Conservation (phyloP, 30 jellyfish, hydroid and myxozoan species). For the Catostylus mosaicus region DNA sequence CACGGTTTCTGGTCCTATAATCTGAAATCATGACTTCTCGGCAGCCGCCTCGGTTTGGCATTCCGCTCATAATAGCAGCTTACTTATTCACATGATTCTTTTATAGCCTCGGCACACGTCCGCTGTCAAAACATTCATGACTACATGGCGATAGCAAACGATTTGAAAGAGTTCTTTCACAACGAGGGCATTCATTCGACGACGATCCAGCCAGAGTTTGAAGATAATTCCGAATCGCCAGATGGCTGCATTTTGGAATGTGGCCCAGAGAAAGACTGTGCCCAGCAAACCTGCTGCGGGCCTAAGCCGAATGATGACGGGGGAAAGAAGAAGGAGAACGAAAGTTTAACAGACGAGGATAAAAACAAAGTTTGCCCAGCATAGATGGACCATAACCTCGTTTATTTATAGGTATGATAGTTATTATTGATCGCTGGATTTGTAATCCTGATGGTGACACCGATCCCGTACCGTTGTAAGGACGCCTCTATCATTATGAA, state of each 20-base stretch:
- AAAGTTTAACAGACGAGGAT: background rate
- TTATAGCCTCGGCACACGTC: slow-evolving; percentile 94
- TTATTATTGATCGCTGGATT: too few species aligned
- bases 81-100: background rate
- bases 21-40: too few species aligned
- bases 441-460: too few species aligned
- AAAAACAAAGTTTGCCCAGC: background rate
- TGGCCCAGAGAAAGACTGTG: slow-evolving; percentile 80
- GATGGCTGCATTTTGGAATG: slow-evolving; percentile 73
- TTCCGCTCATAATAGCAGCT: background rate
- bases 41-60: background rate
- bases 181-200: slow-evolving; percentile 91
- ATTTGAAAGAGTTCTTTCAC: slow-evolving; percentile 88
- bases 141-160: slow-evolving; percentile 76
- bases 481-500: too few species aligned
- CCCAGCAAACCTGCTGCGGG: slow-evolving; percentile 76
- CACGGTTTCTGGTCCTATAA: too few species aligned
- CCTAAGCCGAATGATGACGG: slow-evolving; percentile 1
- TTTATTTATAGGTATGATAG: too few species aligned
- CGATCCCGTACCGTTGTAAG: too few species aligned
- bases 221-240: slow-evolving; percentile 67
- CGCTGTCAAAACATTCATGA: slow-evolving; percentile 90
- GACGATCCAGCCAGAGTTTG: slow-evolving; percentile 87
- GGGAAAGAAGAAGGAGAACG: background rate
- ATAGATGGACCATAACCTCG: too few species aligned